These are phyloP conservation scores for Oceanodroma leucorhoa DNA, from an alignment of 2,797 vertebrate genomes.

Conservation along the genomic window DNA sequence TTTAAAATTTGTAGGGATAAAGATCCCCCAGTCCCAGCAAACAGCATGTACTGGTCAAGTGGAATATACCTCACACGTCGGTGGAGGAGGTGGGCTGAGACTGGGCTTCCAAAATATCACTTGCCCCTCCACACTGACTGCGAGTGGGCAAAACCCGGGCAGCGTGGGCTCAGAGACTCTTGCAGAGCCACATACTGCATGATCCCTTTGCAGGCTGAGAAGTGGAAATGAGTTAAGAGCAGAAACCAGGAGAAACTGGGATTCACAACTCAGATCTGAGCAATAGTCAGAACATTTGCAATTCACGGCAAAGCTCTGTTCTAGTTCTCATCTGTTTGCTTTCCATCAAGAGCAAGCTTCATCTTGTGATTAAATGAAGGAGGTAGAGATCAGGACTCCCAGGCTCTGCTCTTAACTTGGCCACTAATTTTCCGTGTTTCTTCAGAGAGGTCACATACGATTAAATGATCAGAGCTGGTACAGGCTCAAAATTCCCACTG, in stretches of 20 bases:
- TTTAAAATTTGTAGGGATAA: neutral
- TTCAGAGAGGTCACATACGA: rapidly evolving
- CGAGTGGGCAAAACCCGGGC: neutral
- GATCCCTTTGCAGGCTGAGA: neutral
- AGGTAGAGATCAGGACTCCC: neutral
- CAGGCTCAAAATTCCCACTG: neutral
- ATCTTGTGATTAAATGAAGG: neutral
- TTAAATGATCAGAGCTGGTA: neutral
- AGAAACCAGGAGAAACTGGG: neutral
- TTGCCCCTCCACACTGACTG: neutral
- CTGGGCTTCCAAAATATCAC: neutral
- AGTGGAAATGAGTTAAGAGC: neutral
- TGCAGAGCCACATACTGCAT: rapidly evolving
- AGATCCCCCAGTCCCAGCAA: neutral
- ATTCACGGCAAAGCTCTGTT: neutral
- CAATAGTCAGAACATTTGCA: neutral
- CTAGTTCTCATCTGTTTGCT: neutral
- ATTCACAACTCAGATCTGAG: neutral
- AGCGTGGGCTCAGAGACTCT: neutral
- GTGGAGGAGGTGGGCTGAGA: neutral
- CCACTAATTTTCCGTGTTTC: neutral
- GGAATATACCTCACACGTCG: rapidly evolving
- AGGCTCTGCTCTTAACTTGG: neutral
- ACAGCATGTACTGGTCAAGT: too few species aligned
- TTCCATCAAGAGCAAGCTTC: neutral